phyloP scores from a whole-genome alignment of 2,113 vertebrate genomes.

The Ginglymostoma cirratum region DNA sequence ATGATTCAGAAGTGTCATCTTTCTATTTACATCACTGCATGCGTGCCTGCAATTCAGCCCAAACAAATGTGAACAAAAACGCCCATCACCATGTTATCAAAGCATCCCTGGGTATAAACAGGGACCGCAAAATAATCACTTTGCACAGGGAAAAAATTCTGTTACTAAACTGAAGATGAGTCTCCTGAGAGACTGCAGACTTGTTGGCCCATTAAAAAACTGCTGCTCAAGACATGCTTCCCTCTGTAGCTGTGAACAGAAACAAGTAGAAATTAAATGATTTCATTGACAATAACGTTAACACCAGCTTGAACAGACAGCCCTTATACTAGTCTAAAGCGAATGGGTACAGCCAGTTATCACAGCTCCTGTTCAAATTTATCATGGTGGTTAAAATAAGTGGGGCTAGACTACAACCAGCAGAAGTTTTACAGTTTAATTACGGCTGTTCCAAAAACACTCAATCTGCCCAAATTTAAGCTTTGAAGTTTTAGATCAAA shows the following conservation, averaged over 20 bases:
- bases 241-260: not conserved
- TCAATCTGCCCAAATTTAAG: not conserved
- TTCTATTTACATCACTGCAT: not conserved
- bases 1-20: not conserved
- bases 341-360: not conserved
- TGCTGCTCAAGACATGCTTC: not conserved
- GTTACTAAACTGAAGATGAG: not conserved
- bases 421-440: slow-evolving; percentile 23
- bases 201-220: not conserved
- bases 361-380: not conserved
- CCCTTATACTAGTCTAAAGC: not conserved
- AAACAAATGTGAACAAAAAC: not conserved
- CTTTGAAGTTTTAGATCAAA: slow-evolving; percentile 30
- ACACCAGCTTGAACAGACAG: not conserved
- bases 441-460: not conserved
- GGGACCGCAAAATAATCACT: not conserved
- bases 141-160: not conserved
- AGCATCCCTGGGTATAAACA: not conserved
- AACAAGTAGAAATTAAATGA: not conserved
- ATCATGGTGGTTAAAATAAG: not conserved
- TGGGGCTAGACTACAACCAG: slow-evolving; percentile 6
- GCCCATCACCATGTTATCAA: not conserved
- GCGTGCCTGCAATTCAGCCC: not conserved
- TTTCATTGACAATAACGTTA: not conserved
- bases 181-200: not conserved